Base-by-base conservation (phyloP, 2,888 invertebrate genomes). In the Callyntrura guangdongensis region DNA sequence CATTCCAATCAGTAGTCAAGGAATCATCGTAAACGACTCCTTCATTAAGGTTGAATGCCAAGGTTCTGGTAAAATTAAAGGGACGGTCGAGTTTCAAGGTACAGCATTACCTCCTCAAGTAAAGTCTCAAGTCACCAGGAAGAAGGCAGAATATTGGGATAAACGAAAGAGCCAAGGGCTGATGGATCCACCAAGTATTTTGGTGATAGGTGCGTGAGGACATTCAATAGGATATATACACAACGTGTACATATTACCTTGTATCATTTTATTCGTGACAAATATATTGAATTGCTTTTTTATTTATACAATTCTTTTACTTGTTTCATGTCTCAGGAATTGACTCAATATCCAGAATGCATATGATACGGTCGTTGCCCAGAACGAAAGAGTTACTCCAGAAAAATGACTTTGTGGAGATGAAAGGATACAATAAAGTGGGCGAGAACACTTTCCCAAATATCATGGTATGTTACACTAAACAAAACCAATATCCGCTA, bases 361-460 rank as follows among this genome's bases (percentile, higher is more conserved):
- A 98, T 94, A 96, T 98, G 87, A 96, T 96, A 22, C 96, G 97
- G 82, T 96, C 97, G 9, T 97, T 98, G 96, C 97, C 97, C 0
- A 96, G 96, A 94, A 98, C 98, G 0, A 95, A 96, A 0, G 95
- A 96, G 17, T 97, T 96, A 94, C 95, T 98, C 53, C 95, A 96
- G 72, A 96, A 96, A 22, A 96, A 96, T 88, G 96, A 96, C 89
- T 98, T 97, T 96, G 95, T 97, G 67, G 96, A 96, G 91, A 96
- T 97, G 94, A 96, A 96, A 93, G 98, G 97, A 0, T 98, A 97
- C 95, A 95, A 95, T 89, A 96, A 96, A 94, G 95, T 96, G 17
- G 95, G 97, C 8, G 98, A 98, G 94, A 98, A 98, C 94, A 98
- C 98, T 0, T 98, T 97, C 94, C 98, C 98, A 0, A 99, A 99